Evolutionary conservation across 2,113 vertebrate species (phyloP), one percentile per base, ranked within the genome.

Genomic region (Anhinga anhinga): DNA sequence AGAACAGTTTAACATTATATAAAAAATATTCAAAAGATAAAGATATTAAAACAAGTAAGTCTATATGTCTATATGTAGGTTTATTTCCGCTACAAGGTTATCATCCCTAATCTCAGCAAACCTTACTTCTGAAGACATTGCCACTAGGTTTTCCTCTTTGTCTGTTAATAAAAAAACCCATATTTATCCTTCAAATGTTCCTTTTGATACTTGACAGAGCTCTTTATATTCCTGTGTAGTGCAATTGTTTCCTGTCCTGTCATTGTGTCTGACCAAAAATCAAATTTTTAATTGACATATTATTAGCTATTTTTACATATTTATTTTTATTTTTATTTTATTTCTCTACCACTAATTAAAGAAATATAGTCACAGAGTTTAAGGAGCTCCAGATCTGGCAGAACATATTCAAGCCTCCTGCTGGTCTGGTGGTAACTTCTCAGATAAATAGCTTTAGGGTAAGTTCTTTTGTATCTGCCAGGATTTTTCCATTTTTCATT

Each of bases 51-150:
- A n/a, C 38, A 77, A 49, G 3, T 61, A 34, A 13, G 4, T 52
- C 47, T 72, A 3, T 53, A 9, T 17, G 2, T 18, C 47, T 72
- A 3, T 53, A 8, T 19, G 2, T 18, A 34, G 1, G 1, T 59
- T 52, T 90, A 72, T 61, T 73, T 90, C 38, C 20, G 4, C 11
- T 74, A 22, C 13, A 40, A 59, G 1, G 8, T 78, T 56, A 32
- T 62, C 5, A 65, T 40, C 4, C 10, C 3, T 44, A 44, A 53
- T 36, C 42, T 58, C 30, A 66, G 5, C 2, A 82, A 88, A 5
- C 4, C 10, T 80, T 79, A 19, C 5, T 85, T 73, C 20, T 53
- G 12, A 91, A 91, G 30, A 38, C 3, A 53, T 38, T 0, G 0
- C 2, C 22, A n/a, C 3, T 22, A 26, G 1, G 23, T 76, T 82